Conservation (phyloP, 2,888 invertebrate species). For the Oxycera nigricornis region DNA sequence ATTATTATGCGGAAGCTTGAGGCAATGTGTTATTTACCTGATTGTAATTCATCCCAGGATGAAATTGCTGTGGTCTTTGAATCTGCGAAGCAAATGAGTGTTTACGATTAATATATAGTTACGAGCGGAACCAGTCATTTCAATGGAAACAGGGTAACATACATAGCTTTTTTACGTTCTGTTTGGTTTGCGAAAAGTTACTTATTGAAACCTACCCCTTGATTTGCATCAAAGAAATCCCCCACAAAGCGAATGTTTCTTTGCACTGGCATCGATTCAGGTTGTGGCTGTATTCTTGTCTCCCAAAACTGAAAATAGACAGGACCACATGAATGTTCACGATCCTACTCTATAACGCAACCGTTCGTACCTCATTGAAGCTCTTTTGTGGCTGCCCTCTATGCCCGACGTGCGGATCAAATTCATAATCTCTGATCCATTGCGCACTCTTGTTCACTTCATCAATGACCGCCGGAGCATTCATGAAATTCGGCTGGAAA, state of each 20-base stretch:
- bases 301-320: constrained; percentile 44
- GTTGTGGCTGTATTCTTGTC: constrained; percentile 38
- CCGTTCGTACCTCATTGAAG: background rate
- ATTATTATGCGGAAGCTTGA: background rate
- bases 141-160: too few species aligned
- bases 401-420: constrained; percentile 57
- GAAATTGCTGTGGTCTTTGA: background rate
- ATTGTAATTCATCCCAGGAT: constrained; percentile 15
- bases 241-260: constrained; percentile 53
- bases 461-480: constrained; percentile 55
- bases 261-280: constrained; percentile 53
- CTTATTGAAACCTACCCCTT: background rate
- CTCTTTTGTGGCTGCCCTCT: background rate
- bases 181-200: background rate
- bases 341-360: background rate
- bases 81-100: background rate
- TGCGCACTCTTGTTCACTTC: constrained; percentile 55
- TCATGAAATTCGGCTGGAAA: constrained; percentile 50
- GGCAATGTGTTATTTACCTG: background rate
- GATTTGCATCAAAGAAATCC: constrained; percentile 57
- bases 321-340: background rate
- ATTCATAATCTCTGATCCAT: constrained; percentile 72
- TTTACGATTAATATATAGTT: background rate
- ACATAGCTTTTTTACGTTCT: too few species aligned
- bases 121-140: background rate